phyloP scores from a whole-genome alignment of 2,888 invertebrate genomes.

The Myopa tessellatipennis region DNA sequence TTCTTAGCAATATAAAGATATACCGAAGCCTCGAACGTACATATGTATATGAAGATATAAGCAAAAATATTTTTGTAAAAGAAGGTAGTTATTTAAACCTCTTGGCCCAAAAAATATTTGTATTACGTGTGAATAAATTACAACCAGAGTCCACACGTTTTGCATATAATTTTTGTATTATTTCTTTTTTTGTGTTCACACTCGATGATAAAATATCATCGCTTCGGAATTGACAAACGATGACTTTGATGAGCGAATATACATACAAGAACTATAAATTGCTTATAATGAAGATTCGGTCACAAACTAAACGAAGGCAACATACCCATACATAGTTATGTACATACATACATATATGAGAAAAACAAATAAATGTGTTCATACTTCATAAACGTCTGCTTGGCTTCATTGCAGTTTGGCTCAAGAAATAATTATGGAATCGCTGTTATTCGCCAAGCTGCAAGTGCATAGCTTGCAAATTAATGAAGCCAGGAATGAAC shows the following conservation, averaged over 20 bases:
- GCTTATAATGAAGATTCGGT: slow-evolving; percentile 1
- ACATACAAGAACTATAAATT: neutral
- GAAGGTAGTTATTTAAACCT: no score
- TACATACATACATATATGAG: neutral
- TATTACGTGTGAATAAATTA: neutral
- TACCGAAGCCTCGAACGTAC: no score
- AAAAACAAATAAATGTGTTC: neutral
- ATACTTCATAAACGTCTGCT: slow-evolving; percentile 3
- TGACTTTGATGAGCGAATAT: neutral
- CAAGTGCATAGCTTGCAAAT: slow-evolving; percentile 33
- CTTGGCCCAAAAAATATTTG: no score
- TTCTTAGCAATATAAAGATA: no score
- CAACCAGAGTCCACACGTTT: neutral
- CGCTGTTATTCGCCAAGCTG: slow-evolving; percentile 11
- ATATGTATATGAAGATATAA: no score
- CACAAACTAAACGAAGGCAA: neutral
- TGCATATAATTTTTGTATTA: neutral
- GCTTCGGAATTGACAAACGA: neutral
- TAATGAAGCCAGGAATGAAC: slow-evolving; percentile 9
- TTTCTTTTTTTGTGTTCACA: neutral
- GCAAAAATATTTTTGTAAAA: no score
- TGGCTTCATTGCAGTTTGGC: slow-evolving; percentile 19
- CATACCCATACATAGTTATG: neutral
- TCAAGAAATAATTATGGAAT: slow-evolving; percentile 32
- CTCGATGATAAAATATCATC: neutral